Conservation (phyloP, 2,113 vertebrate genomes). For the Alethe diademata region DNA sequence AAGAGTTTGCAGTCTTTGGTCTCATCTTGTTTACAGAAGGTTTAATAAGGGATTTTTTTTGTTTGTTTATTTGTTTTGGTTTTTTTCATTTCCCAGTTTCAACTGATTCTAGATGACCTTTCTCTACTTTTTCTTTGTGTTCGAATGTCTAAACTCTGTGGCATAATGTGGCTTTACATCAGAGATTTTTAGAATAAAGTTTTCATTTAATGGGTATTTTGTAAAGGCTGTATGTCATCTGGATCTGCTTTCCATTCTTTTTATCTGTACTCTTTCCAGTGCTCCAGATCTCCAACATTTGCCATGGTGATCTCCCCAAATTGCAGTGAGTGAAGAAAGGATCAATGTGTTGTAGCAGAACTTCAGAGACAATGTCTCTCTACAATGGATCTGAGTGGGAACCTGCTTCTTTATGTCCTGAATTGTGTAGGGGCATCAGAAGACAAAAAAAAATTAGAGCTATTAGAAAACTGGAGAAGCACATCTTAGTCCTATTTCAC, state of each 20-base stretch:
- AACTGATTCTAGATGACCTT: background rate
- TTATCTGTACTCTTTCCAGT: background rate
- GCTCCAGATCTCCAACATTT: background rate
- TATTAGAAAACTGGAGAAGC: background rate
- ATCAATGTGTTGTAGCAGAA: background rate
- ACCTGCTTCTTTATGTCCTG: background rate
- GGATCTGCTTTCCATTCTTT: background rate
- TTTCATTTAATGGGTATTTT: background rate
- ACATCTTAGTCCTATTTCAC: background rate
- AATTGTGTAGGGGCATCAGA: background rate
- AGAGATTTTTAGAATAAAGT: background rate
- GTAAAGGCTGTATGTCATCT: background rate
- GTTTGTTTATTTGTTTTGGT: background rate
- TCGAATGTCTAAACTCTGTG: background rate
- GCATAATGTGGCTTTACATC: background rate
- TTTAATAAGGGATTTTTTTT: background rate
- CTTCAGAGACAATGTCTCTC: background rate
- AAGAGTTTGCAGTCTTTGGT: background rate
- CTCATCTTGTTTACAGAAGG: background rate
- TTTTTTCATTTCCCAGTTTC: background rate
- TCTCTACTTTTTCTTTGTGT: background rate
- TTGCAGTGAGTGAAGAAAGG: background rate
- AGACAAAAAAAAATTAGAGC: background rate
- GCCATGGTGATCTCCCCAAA: background rate
- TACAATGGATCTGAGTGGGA: background rate